Evolutionary conservation across 2,888 invertebrate species (phyloP).

Genomic region (Dendrolimus houi): DNA sequence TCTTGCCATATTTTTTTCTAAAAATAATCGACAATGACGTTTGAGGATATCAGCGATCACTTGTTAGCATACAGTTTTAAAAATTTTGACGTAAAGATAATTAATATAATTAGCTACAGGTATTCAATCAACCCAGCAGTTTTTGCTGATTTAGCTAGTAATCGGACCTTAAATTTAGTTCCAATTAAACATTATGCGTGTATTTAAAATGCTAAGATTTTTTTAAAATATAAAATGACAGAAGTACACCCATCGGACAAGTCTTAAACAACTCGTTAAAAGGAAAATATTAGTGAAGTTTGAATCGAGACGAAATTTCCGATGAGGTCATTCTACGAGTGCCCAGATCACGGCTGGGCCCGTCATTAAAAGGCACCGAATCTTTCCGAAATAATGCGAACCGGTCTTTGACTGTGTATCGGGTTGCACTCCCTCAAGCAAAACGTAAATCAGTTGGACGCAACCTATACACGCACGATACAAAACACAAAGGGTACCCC

Average conservation of each 20-base stretch:
- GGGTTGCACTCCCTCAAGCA: conserved; percentile 39
- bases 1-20: no score
- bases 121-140: conserved; percentile 12
- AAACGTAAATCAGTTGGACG: conserved; percentile 49
- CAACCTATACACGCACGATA: conserved; percentile 19
- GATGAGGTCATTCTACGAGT: conserved; percentile 57
- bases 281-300: neutral
- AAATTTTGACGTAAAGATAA: conserved; percentile 13
- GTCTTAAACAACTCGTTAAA: neutral
- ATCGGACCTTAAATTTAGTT: neutral
- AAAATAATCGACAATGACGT: no score
- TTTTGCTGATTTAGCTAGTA: neutral
- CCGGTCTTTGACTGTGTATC: conserved; percentile 66
- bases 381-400: conserved; percentile 61
- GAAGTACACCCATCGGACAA: no score
- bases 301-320: conserved; percentile 30
- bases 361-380: conserved; percentile 42
- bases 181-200: neutral
- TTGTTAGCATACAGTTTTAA: no score
- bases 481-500: conserved; percentile 15
- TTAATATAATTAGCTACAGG: conserved; percentile 26
- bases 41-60: no score
- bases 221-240: no score
- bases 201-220: no score
- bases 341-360: conserved; percentile 25